Percentiles rank a stretch among this genome's conserved stretches.
Evolutionary conservation across 1,140 invertebrate species (phyloP).

Genomic region (Sipha flava): DNA sequence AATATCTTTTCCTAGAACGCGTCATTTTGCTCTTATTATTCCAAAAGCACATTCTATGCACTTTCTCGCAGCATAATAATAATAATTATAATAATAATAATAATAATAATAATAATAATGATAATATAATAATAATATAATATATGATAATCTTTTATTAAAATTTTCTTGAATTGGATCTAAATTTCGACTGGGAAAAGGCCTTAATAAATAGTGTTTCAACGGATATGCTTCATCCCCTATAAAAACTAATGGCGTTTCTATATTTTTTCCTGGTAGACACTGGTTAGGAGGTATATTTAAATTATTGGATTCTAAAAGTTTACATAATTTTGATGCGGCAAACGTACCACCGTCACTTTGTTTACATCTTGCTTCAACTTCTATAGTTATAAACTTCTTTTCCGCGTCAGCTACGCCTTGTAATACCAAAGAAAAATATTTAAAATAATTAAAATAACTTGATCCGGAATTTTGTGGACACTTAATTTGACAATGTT

Average conservation of each 20-base stretch:
- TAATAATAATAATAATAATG: no score
- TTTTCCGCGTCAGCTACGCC: slow-evolving; percentile 20
- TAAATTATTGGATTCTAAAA: background rate
- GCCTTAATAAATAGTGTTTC: background rate
- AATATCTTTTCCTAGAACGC: no score
- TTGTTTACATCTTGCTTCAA: slow-evolving; percentile 30
- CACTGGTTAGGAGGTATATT: background rate
- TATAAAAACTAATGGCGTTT: background rate
- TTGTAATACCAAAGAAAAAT: slow-evolving; percentile 16
- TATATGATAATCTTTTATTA: no score
- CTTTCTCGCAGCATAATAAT: no score
- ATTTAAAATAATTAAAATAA: slow-evolving; percentile 35
- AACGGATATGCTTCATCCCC: slow-evolving; percentile 20
- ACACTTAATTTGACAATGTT: slow-evolving; percentile 37
- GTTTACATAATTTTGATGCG: background rate
- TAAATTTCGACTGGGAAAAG: background rate
- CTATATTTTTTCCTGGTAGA: background rate
- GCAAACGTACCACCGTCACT: slow-evolving; percentile 30
- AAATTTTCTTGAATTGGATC: no score
- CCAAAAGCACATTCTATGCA: no score
- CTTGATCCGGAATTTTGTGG: slow-evolving; percentile 28
- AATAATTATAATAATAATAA: no score
- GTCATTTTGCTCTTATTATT: no score
- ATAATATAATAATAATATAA: no score
- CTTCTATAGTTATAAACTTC: slow-evolving; percentile 24